These are phyloP conservation scores for Cephus spinipes DNA, from an alignment of 2,888 invertebrate species.

Conservation along the genomic window DNA sequence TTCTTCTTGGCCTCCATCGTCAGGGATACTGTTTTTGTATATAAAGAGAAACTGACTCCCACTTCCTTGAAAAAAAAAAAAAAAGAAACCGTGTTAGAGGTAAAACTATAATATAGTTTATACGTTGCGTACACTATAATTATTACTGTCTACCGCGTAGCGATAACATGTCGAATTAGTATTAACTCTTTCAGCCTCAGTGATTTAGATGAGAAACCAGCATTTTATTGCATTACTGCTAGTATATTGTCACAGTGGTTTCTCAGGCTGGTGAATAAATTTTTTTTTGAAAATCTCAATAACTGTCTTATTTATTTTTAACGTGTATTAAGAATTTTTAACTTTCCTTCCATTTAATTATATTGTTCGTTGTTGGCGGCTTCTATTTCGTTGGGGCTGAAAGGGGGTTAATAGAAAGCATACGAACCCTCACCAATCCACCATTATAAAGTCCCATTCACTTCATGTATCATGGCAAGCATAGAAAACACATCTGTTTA, in stretches of 20 bases:
- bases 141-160: constrained; percentile 50
- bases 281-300: not conserved
- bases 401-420: not conserved
- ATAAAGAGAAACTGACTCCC: not conserved
- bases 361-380: not conserved
- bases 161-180: constrained; percentile 47
- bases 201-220: not conserved
- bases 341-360: not conserved
- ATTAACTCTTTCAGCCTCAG: constrained; percentile 25
- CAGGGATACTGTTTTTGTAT: not conserved
- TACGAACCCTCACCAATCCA: not conserved
- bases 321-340: not conserved
- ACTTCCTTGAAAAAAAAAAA: not conserved
- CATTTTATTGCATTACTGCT: not conserved
- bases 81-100: constrained; percentile 36
- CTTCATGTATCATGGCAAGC: not conserved
- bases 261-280: not conserved
- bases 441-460: not conserved
- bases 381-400: not conserved
- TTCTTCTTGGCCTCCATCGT: not conserved
- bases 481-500: not conserved
- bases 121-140: constrained; percentile 46
- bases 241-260: not conserved
- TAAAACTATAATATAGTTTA: constrained; percentile 44
- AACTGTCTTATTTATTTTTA: not conserved